Evolutionary conservation across 2,113 vertebrate species (phyloP).

Genomic region (Synchiropus splendidus): DNA sequence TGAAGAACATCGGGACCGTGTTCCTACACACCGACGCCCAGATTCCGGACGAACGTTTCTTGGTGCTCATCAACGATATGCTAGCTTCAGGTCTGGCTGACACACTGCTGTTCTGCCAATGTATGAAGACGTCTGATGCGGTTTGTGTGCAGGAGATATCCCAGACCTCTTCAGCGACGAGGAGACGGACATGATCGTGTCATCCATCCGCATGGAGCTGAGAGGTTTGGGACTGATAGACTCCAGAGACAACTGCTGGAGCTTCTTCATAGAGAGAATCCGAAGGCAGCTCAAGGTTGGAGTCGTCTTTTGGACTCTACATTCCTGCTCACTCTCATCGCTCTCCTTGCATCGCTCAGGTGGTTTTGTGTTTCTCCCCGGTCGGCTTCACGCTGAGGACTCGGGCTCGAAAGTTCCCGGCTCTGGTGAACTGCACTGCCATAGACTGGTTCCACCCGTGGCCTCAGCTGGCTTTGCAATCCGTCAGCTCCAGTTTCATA

Average conservation of each 20-base stretch:
- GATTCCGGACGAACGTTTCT: conserved; percentile 65
- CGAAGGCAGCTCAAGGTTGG: conserved; percentile 69
- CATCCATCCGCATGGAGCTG: conserved; percentile 66
- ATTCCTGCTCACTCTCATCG: not conserved
- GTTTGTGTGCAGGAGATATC: conserved; percentile 53
- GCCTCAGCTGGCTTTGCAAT: conserved; percentile 55
- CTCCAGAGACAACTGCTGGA: conserved; percentile 68
- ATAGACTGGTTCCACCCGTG: conserved; percentile 61
- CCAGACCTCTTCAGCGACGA: conserved; percentile 67
- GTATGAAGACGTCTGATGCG: too few relatives aligned
- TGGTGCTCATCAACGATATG: conserved; percentile 66
- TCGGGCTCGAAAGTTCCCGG: conserved; percentile 61
- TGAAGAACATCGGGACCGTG: conserved; percentile 64
- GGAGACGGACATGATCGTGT: conserved; percentile 60
- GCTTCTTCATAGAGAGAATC: conserved; percentile 74
- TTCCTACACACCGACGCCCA: conserved; percentile 66
- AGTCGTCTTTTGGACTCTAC: too few relatives aligned
- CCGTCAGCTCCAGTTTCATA: conserved; percentile 62
- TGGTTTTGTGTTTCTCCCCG: conserved; percentile 69
- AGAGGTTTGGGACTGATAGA: conserved; percentile 56
- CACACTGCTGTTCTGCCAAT: not conserved
- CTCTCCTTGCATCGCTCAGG: conserved; percentile 29
- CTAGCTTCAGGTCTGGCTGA: conserved; percentile 59
- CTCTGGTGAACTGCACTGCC: conserved; percentile 58
- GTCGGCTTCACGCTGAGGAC: conserved; percentile 64